A percentile compares a stretch with the other conserved stretches of the same genome.
phyloP scores from a whole-genome alignment of 2,888 invertebrate genomes.

The Orthonychiurus folsomi region DNA sequence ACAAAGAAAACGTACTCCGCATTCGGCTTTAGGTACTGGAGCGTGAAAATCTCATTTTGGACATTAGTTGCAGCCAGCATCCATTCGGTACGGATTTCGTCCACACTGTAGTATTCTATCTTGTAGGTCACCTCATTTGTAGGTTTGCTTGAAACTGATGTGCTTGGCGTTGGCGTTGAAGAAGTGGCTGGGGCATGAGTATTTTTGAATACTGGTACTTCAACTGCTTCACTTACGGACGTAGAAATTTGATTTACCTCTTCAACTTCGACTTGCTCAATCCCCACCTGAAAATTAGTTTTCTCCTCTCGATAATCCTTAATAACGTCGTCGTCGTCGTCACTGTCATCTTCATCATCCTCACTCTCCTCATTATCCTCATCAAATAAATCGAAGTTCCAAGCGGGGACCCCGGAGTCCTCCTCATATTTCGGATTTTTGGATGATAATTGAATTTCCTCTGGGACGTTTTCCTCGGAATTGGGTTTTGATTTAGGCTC shows the following conservation, averaged over 20 bases:
- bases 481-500: too few relatives aligned
- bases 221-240: too few relatives aligned
- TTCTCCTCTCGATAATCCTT: conserved; percentile 20
- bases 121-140: conserved; percentile 49
- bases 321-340: conserved; percentile 10
- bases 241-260: too few relatives aligned
- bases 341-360: conserved; percentile 20
- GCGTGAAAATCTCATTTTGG: conserved; percentile 33
- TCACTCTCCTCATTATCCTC: conserved; percentile 10
- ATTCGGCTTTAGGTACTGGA: conserved; percentile 53
- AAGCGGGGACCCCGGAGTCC: too few relatives aligned
- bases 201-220: too few relatives aligned
- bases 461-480: too few relatives aligned
- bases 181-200: conserved; percentile 14
- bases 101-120: conserved; percentile 58
- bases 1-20: conserved; percentile 78
- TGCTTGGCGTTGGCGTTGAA: not conserved
- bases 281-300: conserved; percentile 10
- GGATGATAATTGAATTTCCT: too few relatives aligned
- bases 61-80: conserved; percentile 39
- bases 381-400: too few relatives aligned
- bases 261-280: conserved; percentile 8
- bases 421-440: too few relatives aligned
- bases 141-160: too few relatives aligned
- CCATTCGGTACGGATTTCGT: conserved; percentile 44